Evolutionary conservation across 2,888 invertebrate genomes (phyloP).

Genomic region (Leucophora obtusa): DNA sequence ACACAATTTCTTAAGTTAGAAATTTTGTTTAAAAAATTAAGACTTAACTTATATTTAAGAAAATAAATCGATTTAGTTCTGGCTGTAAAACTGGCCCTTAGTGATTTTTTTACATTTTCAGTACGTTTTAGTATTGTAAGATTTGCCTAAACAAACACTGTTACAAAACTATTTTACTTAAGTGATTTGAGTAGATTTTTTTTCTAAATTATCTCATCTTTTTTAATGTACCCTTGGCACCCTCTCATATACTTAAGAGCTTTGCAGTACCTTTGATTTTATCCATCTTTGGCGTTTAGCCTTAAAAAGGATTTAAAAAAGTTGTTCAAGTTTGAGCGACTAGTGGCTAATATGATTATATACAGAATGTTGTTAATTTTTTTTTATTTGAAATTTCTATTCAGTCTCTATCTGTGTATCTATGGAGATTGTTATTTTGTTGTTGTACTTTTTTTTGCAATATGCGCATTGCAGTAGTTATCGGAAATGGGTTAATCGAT

Average conservation of each 20-base stretch:
- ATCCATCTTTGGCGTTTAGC: background rate
- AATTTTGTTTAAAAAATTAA: too few relatives aligned
- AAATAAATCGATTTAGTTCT: too few relatives aligned
- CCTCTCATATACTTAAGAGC: background rate
- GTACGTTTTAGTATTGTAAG: too few relatives aligned
- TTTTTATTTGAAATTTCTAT: slow-evolving; percentile 10
- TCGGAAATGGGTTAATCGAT: slow-evolving; percentile 77
- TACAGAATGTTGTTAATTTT: background rate
- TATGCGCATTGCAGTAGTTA: slow-evolving; percentile 76
- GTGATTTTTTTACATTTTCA: too few relatives aligned
- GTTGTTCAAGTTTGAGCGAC: slow-evolving; percentile 26
- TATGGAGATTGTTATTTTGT: slow-evolving; percentile 31
- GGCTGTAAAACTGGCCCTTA: too few relatives aligned
- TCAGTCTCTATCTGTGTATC: slow-evolving; percentile 50
- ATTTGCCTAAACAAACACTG: too few relatives aligned
- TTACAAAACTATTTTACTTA: too few relatives aligned
- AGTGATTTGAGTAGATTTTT: too few relatives aligned
- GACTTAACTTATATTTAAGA: too few relatives aligned
- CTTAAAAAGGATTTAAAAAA: background rate
- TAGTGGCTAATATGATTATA: slow-evolving; percentile 33
- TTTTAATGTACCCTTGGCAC: too few relatives aligned
- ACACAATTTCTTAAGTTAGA: too few relatives aligned
- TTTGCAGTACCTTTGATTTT: background rate
- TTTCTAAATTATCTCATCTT: too few relatives aligned
- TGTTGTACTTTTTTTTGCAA: slow-evolving; percentile 43